phyloP scores from a whole-genome alignment of 2,888 invertebrate genomes.

The Calliopum simillimum region DNA sequence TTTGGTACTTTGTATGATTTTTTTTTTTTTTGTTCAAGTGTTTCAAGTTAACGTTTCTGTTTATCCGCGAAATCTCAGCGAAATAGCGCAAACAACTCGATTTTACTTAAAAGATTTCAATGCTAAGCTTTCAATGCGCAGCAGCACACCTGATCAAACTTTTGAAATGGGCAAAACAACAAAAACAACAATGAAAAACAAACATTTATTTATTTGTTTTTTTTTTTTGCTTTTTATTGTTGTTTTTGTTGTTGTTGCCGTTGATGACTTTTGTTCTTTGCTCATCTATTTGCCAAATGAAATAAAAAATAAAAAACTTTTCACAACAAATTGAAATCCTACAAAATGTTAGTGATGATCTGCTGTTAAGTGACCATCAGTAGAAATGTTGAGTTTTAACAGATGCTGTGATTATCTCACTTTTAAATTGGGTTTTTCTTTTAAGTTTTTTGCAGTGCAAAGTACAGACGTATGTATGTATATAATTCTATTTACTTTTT shows the following conservation, averaged over 20 bases:
- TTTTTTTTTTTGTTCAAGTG: not conserved
- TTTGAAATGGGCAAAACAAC: conserved; percentile 37
- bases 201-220: conserved; percentile 13
- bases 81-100: too few species aligned
- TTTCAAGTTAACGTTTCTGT: too few species aligned
- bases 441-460: not conserved
- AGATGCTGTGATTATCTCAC: not conserved
- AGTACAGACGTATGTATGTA: too few species aligned
- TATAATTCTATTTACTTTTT: too few species aligned
- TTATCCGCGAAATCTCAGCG: too few species aligned
- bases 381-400: not conserved
- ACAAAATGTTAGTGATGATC: not conserved
- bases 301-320: not conserved
- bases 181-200: conserved; percentile 3
- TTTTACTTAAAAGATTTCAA: not conserved
- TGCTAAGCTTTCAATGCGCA: not conserved
- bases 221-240: conserved; percentile 11
- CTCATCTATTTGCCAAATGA: conserved; percentile 10
- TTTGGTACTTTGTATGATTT: not conserved
- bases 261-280: conserved; percentile 1
- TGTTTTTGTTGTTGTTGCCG: not conserved
- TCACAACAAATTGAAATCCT: not conserved
- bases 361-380: conserved; percentile 1
- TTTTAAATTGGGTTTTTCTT: conserved; percentile 1
- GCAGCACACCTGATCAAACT: conserved; percentile 25